These are phyloP conservation scores for Cinclus mexicanus DNA, from an alignment of 2,113 vertebrate species.

Conservation along the genomic window DNA sequence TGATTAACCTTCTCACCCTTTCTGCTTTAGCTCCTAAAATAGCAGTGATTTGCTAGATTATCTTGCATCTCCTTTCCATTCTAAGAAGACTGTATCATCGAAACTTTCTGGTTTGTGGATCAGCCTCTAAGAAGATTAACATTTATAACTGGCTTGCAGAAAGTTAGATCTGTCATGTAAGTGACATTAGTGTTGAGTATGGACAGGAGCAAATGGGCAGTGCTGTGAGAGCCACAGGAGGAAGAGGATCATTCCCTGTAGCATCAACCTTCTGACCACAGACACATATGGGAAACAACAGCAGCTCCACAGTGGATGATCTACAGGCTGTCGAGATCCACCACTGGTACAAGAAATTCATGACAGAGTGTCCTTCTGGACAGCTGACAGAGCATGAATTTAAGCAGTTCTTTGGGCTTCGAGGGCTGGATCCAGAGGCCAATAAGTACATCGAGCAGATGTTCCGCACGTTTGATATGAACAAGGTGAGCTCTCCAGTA, in stretches of 20 bases:
- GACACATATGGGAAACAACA: conserved; percentile 81
- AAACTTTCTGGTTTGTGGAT: conserved; percentile 16
- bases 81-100: not conserved
- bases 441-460: conserved; percentile 91
- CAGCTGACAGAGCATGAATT: conserved; percentile 91
- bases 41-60: conserved; percentile 32
- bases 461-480: conserved; percentile 95
- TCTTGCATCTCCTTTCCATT: conserved; percentile 16
- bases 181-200: not conserved
- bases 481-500: conserved; percentile 79
- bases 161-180: not conserved
- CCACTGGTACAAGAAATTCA: conserved; percentile 95
- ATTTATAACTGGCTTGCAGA: not conserved
- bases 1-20: conserved; percentile 19
- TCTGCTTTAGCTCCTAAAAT: conserved; percentile 31
- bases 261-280: not conserved
- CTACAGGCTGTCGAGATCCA: conserved; percentile 91
- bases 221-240: not conserved
- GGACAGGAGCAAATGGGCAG: not conserved
- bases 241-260: not conserved
- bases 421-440: conserved; percentile 84
- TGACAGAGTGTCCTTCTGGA: conserved; percentile 89
- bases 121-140: conserved; percentile 51
- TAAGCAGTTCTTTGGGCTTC: conserved; percentile 90
- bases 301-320: conserved; percentile 83